phyloP scores from a whole-genome alignment of 2,888 invertebrate genomes.

The Watsonalla cultraria region DNA sequence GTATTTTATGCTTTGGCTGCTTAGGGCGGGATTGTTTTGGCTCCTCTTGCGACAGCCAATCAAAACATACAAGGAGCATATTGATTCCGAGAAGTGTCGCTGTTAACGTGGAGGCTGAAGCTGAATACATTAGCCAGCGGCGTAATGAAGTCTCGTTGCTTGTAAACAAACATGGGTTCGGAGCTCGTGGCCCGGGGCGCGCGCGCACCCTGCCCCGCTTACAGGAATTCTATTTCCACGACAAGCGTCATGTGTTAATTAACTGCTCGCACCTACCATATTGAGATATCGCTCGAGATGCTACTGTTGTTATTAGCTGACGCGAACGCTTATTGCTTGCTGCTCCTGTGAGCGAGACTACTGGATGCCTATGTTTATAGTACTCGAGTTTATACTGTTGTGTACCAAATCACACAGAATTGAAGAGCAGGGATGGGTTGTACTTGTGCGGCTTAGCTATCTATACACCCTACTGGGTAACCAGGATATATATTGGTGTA shows the following conservation, averaged over 20 bases:
- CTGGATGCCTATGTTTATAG: conserved; percentile 23
- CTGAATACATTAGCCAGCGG: conserved; percentile 79
- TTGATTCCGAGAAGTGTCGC: conserved; percentile 80
- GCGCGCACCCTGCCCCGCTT: conserved; percentile 63
- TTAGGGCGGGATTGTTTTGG: conserved; percentile 51
- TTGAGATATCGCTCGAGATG: conserved; percentile 73
- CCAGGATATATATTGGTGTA: neutral
- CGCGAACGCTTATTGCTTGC: conserved; percentile 70
- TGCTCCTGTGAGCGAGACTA: conserved; percentile 31
- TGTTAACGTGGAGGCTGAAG: conserved; percentile 79
- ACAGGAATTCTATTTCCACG: conserved; percentile 77
- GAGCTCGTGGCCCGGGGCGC: conserved; percentile 54
- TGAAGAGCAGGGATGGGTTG: conserved; percentile 13
- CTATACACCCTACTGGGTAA: neutral
- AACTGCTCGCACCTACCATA: conserved; percentile 75
- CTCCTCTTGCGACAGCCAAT: conserved; percentile 59
- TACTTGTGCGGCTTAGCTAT: too few species aligned
- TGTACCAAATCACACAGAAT: conserved; percentile 1
- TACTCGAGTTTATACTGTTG: conserved; percentile 17
- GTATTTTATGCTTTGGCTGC: conserved; percentile 45
- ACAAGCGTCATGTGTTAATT: conserved; percentile 78
- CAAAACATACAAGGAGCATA: conserved; percentile 79
- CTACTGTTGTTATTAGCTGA: conserved; percentile 73
- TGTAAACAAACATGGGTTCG: conserved; percentile 73
- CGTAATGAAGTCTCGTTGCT: conserved; percentile 78